Evolutionary conservation across 2,888 invertebrate genomes (phyloP), one percentile per base, ranked within the genome.

Genomic region (Thyatira batis): DNA sequence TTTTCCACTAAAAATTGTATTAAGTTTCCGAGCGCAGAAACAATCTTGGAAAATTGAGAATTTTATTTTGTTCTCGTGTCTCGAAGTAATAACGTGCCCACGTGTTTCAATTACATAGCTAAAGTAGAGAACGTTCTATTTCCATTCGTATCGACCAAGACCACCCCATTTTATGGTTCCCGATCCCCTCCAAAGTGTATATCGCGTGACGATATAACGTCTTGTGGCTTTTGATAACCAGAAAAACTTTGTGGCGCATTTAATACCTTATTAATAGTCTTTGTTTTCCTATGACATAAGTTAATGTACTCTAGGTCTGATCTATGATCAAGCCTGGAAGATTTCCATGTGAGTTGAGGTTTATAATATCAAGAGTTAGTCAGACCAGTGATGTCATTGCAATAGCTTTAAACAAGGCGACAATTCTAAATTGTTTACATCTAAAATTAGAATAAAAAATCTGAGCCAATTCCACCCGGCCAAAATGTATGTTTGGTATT

Each of bases 321-420:
- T 56, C 27, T 54, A 43, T 45, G n/a, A 57, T 60, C 72, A 77
- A 80, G 80, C 80, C 52, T 72, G 54, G 54, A 68, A 54, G 63
- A 74, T 78, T 76, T 73, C 69, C 76, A 79, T 80, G 68, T 60
- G 66, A 62, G 63, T 60, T 62, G 61, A 73, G 67, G 63, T 64
- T 53, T 62, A 60, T 67, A 65, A 65, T 70, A 72, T 69, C 75
- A 71, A 60, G 63, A 54, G 64, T 69, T 67, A 67, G 58, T 64
- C 64, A 66, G 60, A 60, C 53, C 54, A 66, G 65, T 79, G 79
- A 79, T 71, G 67, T 71, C 65, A 70, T 61, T 57, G 63, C 53
- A 56, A 54, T 61, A 55, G 51, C 52, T 53, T 39, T 17, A 51
- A 58, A 11, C 10, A 21, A 46, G 46, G 23, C 23, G 17, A 13